These are phyloP conservation scores for Pentalonia nigronervosa DNA, from an alignment of 1,140 invertebrate species.

Conservation along the genomic window DNA sequence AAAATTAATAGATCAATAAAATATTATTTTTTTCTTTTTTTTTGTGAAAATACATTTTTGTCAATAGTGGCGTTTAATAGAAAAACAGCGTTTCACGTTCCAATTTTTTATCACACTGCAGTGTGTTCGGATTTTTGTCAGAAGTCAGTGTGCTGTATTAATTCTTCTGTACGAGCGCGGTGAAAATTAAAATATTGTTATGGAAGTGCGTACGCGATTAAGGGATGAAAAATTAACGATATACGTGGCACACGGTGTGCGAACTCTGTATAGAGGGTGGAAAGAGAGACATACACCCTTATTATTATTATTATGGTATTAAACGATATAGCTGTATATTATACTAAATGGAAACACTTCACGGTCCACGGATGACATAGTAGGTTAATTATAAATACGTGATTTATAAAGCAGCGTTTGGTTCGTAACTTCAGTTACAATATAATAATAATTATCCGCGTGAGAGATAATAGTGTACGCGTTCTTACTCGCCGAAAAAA, in stretches of 20 bases:
- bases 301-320: not conserved
- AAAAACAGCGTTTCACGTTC: not conserved
- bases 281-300: constrained; percentile 19
- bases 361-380: constrained; percentile 50
- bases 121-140: not conserved
- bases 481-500: not conserved
- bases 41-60: too few relatives aligned
- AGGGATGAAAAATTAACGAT: constrained; percentile 3
- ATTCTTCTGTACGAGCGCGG: not conserved
- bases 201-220: not conserved
- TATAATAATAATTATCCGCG: constrained; percentile 3
- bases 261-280: too few relatives aligned
- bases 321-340: not conserved
- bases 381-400: constrained; percentile 53
- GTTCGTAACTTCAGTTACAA: constrained; percentile 32
- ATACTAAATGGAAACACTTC: constrained; percentile 29
- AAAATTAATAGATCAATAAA: too few relatives aligned
- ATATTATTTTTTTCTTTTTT: too few relatives aligned
- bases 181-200: not conserved
- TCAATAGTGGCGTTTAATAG: not conserved
- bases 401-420: constrained; percentile 39
- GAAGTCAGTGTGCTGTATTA: not conserved
- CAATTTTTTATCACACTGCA: not conserved
- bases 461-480: too few relatives aligned
- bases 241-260: not conserved